Evolutionary conservation across 2,797 vertebrate species (phyloP), one percentile per base, ranked within the genome.

Genomic region (Margarornis squamiger): DNA sequence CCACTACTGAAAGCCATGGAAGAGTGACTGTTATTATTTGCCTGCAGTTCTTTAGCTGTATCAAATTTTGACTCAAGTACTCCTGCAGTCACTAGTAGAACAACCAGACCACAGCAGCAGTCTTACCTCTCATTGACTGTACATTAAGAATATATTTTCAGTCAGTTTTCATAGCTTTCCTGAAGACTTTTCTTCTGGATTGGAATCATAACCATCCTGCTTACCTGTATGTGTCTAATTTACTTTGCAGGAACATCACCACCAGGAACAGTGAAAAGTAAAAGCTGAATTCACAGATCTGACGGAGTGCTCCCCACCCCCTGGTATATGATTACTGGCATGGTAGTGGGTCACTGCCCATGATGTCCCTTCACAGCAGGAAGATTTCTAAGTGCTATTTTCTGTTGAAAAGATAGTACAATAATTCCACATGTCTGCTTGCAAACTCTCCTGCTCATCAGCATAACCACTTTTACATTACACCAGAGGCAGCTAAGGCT

Each of bases 271-370:
- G 38, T 19, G 12, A 59, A 36, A 58, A 72, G 34, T 23, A 59
- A 46, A 84, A 78, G 18, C 54, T 9, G 7, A 91, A 54, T 12
- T 54, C 11, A 10, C 0, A 32, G 7, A 52, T 48, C 23, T 86
- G 52, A 29, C 46, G 73, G 72, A 5, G 30, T 58, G 18, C 19
- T 62, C 10, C 45, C 34, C 23, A 36, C 3, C 17, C 48, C 52
- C 36, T 17, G 10, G 32, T 0, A 55, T 23, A 22, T 24, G 41
- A 58, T 46, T 45, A 57, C 61, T 66, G 45, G 8, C 0, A 0
- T n/a, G 43, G 14, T 0, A 52, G 43, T 78, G 54, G 36, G 52
- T 78, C 2, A 0, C 57, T 91, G 74, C 36, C 66, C 22, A 7
- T 22, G 45, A 61, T 55, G 34, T 43, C 57, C 52, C 48, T 74